Conservation (phyloP, 2,113 vertebrate species). For the Cavia aperea region DNA sequence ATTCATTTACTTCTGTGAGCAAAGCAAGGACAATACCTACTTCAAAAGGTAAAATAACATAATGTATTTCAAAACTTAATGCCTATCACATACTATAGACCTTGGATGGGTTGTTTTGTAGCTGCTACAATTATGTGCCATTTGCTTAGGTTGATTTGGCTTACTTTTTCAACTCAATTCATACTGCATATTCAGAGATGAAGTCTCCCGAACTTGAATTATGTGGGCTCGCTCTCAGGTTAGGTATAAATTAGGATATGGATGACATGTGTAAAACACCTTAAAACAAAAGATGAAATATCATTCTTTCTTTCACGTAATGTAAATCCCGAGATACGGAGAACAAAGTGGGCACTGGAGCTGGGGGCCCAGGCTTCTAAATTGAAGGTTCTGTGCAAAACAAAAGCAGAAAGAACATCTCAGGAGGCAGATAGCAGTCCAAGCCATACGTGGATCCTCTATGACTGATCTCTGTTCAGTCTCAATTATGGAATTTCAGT, state of each 20-base stretch:
- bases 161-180: background rate
- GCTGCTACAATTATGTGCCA: background rate
- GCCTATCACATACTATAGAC: background rate
- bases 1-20: background rate
- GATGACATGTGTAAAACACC: background rate
- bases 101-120: background rate
- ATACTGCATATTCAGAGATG: background rate
- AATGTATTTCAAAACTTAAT: background rate
- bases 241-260: background rate
- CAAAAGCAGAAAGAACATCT: accelerated
- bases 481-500: background rate
- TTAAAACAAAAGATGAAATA: background rate
- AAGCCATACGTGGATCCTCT: accelerated
- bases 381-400: background rate
- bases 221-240: background rate
- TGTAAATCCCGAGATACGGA: background rate
- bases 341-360: accelerated
- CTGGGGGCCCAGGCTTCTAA: no score
- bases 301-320: background rate
- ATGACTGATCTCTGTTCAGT: background rate
- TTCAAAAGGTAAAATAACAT: background rate
- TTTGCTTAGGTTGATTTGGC: background rate
- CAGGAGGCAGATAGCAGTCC: background rate
- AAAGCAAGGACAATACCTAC: background rate
- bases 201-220: background rate